Percentiles rank a stretch among this genome's conserved stretches.
Conservation (phyloP, 2,797 vertebrate species). For the Aeoliscus strigatus region DNA sequence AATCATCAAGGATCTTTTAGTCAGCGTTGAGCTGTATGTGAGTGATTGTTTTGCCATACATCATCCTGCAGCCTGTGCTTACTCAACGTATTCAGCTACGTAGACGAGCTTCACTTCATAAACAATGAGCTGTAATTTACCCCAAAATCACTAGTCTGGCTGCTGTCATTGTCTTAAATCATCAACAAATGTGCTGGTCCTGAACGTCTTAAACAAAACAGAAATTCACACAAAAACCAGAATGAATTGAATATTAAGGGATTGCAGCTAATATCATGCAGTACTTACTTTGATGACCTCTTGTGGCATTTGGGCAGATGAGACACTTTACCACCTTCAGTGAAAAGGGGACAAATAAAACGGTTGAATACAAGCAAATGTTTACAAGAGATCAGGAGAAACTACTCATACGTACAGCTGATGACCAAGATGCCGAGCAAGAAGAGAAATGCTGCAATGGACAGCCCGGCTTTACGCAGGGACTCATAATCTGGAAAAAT, state of each 20-base stretch:
- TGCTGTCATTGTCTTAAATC: slow-evolving; percentile 12
- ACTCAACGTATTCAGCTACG: slow-evolving; percentile 22
- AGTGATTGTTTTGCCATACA: slow-evolving; percentile 44
- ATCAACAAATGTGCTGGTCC: too few relatives aligned
- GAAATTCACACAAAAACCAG: too few relatives aligned
- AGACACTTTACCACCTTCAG: slow-evolving; percentile 61
- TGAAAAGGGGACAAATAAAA: slow-evolving; percentile 10
- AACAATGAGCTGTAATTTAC: slow-evolving; percentile 17
- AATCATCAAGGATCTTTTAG: slow-evolving; percentile 46
- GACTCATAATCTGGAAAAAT: slow-evolving; percentile 59
- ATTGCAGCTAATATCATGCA: too few relatives aligned
- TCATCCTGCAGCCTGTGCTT: slow-evolving; percentile 34
- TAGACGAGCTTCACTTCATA: slow-evolving; percentile 11
- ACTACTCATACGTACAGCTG: slow-evolving; percentile 60
- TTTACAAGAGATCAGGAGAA: not conserved
- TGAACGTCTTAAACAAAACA: too few relatives aligned
- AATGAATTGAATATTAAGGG: too few relatives aligned
- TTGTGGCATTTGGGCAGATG: slow-evolving; percentile 48
- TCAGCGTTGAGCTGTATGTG: slow-evolving; percentile 49
- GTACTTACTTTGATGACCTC: slow-evolving; percentile 63
- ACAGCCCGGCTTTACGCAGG: slow-evolving; percentile 56
- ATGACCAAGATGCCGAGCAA: slow-evolving; percentile 70
- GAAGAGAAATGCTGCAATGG: slow-evolving; percentile 67
- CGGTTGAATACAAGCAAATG: not conserved
- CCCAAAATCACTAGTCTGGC: slow-evolving; percentile 14